Evolutionary conservation across 2,888 invertebrate species (phyloP).

Genomic region (Mellilla xanthometata): DNA sequence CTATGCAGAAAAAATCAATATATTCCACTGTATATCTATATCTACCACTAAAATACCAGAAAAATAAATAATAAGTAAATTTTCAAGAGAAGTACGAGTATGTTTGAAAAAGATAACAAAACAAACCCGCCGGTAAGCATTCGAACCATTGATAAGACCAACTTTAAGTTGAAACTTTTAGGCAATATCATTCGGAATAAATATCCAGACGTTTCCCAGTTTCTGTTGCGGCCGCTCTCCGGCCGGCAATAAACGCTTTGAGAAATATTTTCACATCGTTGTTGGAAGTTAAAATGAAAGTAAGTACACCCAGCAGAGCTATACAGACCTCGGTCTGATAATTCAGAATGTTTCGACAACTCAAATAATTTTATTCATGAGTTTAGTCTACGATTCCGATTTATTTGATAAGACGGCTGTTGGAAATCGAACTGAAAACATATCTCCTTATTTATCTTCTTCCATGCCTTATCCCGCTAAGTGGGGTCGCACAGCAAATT

Average conservation of each 20-base stretch:
- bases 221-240: constrained; percentile 54
- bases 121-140: background rate
- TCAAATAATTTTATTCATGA: constrained; percentile 76
- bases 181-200: constrained; percentile 22
- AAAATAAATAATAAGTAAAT: no score
- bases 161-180: constrained; percentile 9
- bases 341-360: constrained; percentile 67
- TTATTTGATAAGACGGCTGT: constrained; percentile 33
- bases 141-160: constrained; percentile 7
- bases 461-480: no score
- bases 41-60: no score
- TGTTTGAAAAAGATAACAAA: no score
- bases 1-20: no score
- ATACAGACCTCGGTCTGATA: constrained; percentile 66
- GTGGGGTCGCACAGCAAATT: no score
- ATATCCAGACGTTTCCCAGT: constrained; percentile 22
- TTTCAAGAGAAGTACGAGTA: no score
- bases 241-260: constrained; percentile 71
- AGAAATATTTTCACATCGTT: constrained; percentile 81
- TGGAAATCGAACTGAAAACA: no score
- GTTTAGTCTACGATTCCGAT: constrained; percentile 49
- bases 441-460: no score
- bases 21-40: no score
- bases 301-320: constrained; percentile 74
- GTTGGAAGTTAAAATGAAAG: constrained; percentile 79